Evolutionary conservation across 2,888 invertebrate genomes (phyloP).

Genomic region (Sarcophaga variegata): DNA sequence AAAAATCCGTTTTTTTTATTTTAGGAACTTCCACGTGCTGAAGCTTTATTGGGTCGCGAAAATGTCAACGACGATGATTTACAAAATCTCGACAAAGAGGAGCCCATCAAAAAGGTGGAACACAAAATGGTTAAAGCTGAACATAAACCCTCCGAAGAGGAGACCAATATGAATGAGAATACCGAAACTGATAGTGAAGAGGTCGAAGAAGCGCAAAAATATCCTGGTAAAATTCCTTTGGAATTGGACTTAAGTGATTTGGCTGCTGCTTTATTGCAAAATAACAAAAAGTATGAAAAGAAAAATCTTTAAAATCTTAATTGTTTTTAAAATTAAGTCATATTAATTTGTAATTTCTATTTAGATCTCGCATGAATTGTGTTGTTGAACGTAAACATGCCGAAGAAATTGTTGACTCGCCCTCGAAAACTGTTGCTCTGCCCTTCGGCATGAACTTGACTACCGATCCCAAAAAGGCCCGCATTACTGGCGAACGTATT

Average conservation of each 20-base stretch:
- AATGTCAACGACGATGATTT: conserved; percentile 77
- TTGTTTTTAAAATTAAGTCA: background rate
- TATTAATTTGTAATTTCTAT: background rate
- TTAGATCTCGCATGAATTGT: conserved; percentile 93
- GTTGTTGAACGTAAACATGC: conserved; percentile 92
- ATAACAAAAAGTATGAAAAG: conserved; percentile 84
- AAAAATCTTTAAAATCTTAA: background rate
- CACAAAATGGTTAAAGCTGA: conserved; percentile 72
- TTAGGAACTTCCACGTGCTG: conserved; percentile 81
- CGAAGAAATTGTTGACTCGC: conserved; percentile 91
- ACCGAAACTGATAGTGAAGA: conserved; percentile 82
- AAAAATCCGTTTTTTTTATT: conserved; percentile 50
- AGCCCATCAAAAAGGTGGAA: conserved; percentile 75
- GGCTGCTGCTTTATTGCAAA: conserved; percentile 88
- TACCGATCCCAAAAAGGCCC: conserved; percentile 88
- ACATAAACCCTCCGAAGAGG: conserved; percentile 71
- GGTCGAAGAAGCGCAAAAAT: conserved; percentile 84
- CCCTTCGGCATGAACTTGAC: conserved; percentile 87
- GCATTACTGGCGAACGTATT: conserved; percentile 91
- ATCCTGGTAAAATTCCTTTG: conserved; percentile 88
- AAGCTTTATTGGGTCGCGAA: conserved; percentile 81
- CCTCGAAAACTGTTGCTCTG: conserved; percentile 85
- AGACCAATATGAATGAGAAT: conserved; percentile 81
- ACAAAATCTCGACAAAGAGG: conserved; percentile 78
- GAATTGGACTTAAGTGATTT: conserved; percentile 92